A percentile compares a stretch with the other conserved stretches of the same genome.
Evolutionary conservation across 1,140 invertebrate genomes (phyloP).

Genomic region (Bombus terrestris): DNA sequence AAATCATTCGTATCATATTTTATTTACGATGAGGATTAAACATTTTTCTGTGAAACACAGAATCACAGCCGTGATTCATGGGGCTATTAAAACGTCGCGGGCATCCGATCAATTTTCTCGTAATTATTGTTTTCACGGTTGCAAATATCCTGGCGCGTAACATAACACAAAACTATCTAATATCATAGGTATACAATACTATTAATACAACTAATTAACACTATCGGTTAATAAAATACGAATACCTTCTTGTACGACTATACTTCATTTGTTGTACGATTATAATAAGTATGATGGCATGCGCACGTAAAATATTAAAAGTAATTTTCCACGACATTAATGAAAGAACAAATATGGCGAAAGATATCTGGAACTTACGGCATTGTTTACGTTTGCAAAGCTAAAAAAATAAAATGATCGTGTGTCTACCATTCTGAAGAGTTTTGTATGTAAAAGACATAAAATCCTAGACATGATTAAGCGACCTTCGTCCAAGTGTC

Average conservation of each 20-base stretch:
- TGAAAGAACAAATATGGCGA: too few species aligned
- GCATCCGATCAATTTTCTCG: not conserved
- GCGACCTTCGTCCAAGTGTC: slow-evolving; percentile 6
- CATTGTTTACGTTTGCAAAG: not conserved
- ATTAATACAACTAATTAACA: not conserved
- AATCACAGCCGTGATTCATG: slow-evolving; percentile 7
- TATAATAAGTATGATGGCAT: too few species aligned
- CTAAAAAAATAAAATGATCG: not conserved
- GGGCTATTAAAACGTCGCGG: not conserved
- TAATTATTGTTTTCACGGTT: not conserved
- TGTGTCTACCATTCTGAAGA: not conserved
- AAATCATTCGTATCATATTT: not conserved
- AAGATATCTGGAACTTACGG: not conserved
- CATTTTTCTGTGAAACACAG: not conserved
- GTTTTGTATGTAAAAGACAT: not conserved
- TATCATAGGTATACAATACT: not conserved
- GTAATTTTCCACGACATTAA: too few species aligned
- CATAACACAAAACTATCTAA: not conserved
- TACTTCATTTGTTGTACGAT: too few species aligned
- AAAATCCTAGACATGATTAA: slow-evolving; percentile 25
- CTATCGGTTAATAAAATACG: too few species aligned
- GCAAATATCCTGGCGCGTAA: not conserved
- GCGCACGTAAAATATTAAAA: too few species aligned
- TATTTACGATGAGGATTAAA: too few species aligned
- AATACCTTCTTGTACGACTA: too few species aligned